phyloP scores from a whole-genome alignment of 2,888 invertebrate genomes.

The Ochropleura plecta region DNA sequence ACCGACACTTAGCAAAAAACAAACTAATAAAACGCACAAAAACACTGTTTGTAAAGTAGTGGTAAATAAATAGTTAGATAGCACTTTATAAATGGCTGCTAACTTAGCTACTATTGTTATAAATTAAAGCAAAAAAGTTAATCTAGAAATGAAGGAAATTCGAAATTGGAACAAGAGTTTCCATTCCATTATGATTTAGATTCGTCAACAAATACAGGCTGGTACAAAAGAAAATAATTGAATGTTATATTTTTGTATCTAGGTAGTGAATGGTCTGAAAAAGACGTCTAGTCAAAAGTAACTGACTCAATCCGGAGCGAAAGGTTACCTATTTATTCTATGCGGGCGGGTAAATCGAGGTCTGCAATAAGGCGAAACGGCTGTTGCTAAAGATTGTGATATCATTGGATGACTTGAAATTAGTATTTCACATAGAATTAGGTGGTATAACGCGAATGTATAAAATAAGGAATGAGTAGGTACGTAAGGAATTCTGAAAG shows the following conservation, averaged over 20 bases:
- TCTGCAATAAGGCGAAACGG: neutral
- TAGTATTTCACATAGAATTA: neutral
- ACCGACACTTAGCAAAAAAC: neutral
- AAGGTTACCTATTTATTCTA: too few relatives aligned
- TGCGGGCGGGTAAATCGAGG: neutral
- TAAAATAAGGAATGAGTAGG: too few relatives aligned
- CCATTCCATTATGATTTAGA: constrained; percentile 14
- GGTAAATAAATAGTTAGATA: neutral
- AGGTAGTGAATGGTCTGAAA: constrained; percentile 23
- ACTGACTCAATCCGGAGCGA: neutral
- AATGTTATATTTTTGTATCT: constrained; percentile 11
- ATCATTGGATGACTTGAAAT: neutral
- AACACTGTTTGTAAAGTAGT: neutral
- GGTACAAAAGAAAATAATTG: constrained; percentile 21
- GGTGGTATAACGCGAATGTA: too few relatives aligned
- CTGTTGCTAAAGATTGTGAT: neutral
- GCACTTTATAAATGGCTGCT: neutral
- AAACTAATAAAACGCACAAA: constrained; percentile 7
- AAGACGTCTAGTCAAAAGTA: constrained; percentile 11
- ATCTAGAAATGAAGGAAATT: constrained; percentile 34
- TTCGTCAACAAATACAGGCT: neutral
- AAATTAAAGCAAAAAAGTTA: constrained; percentile 5
- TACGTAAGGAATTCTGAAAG: too few relatives aligned
- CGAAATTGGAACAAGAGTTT: constrained; percentile 13
- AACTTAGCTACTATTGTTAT: neutral